Evolutionary conservation across 2,888 invertebrate species (phyloP).

Genomic region (Trissolcus japonicus): DNA sequence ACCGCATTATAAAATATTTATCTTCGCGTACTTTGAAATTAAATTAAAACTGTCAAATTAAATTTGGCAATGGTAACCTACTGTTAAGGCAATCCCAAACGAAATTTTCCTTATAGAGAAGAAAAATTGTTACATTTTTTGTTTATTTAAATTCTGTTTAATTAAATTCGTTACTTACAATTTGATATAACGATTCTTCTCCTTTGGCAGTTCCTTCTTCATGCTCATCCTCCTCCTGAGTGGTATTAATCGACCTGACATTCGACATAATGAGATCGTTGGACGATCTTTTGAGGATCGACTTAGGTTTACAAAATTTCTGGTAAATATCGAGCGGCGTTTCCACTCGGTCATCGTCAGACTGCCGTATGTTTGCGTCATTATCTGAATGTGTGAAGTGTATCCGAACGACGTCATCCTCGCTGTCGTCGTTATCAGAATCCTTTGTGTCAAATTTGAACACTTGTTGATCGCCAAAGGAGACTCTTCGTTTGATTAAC

Average conservation of each 20-base stretch:
- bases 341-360: slow-evolving; percentile 54
- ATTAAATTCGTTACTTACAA: neutral
- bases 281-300: slow-evolving; percentile 69
- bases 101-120: no score
- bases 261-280: slow-evolving; percentile 54
- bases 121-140: no score
- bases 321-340: slow-evolving; percentile 69
- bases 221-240: slow-evolving; percentile 16
- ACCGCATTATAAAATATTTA: no score
- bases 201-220: neutral
- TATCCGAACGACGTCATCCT: slow-evolving; percentile 65
- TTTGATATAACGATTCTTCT: slow-evolving; percentile 1
- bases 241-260: slow-evolving; percentile 3
- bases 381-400: slow-evolving; percentile 66
- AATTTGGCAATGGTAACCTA: no score
- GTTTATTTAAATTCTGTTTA: no score
- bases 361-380: slow-evolving; percentile 36
- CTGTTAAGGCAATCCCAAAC: no score
- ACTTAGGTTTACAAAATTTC: slow-evolving; percentile 66
- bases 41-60: no score
- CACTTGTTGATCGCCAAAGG: slow-evolving; percentile 58
- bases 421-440: slow-evolving; percentile 44
- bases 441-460: slow-evolving; percentile 16
- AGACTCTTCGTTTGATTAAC: slow-evolving; percentile 56
- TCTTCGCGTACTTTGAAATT: no score